phyloP scores from a whole-genome alignment of 2,113 vertebrate genomes.

The Crotalus tigris region DNA sequence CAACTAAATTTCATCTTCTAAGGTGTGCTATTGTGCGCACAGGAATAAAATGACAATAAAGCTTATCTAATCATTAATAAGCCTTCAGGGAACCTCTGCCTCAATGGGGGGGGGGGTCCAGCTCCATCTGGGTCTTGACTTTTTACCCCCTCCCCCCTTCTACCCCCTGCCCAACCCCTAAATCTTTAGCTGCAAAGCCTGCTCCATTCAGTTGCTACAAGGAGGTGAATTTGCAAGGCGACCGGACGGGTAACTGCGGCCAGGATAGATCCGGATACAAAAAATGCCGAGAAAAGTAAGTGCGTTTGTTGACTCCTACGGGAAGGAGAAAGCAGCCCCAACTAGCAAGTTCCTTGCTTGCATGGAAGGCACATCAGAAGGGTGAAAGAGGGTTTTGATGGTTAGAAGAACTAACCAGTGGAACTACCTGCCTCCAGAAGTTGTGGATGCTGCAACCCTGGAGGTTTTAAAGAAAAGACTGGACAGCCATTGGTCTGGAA shows the following conservation, averaged over 20 bases:
- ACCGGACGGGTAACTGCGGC: conserved; percentile 55
- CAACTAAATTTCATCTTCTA: no score
- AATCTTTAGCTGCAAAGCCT: not conserved
- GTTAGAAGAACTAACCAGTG: not conserved
- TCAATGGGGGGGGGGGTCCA: not conserved
- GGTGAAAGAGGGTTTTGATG: not conserved
- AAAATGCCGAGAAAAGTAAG: conserved; percentile 36
- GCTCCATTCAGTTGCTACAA: conserved; percentile 39
- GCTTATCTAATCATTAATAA: not conserved
- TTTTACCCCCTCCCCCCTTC: not conserved
- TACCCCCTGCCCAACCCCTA: no score
- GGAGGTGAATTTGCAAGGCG: conserved; percentile 32
- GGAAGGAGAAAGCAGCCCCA: not conserved
- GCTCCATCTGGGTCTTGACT: not conserved
- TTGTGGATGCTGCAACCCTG: not conserved
- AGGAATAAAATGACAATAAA: no score
- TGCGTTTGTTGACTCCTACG: not conserved
- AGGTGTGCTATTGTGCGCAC: no score
- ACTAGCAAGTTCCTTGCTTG: not conserved
- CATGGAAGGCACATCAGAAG: not conserved
- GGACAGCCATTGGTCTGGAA: not conserved
- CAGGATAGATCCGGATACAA: not conserved
- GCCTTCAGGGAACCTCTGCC: not conserved
- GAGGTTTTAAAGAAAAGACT: not conserved
- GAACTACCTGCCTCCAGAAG: no score